Percentiles rank a stretch among this genome's conserved stretches.
Conservation (phyloP, 2,888 invertebrate species). For the Yponomeuta evonymella region DNA sequence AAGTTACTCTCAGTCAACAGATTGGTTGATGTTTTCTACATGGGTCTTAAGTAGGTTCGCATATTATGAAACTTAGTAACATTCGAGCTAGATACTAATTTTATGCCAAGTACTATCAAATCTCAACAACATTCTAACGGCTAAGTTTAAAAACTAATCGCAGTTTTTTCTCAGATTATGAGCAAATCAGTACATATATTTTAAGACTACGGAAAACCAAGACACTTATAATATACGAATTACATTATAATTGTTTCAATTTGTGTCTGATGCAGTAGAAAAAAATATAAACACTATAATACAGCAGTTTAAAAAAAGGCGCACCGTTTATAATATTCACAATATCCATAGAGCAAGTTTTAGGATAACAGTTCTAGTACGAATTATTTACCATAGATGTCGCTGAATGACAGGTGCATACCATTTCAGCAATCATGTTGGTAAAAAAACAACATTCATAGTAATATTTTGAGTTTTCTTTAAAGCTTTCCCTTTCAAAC, state of each 20-base stretch:
- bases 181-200: background rate
- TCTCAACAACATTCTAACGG: background rate
- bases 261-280: background rate
- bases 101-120: background rate
- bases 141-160: background rate
- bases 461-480: too few species aligned
- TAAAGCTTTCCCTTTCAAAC: too few species aligned
- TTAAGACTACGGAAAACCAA: background rate
- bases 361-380: too few species aligned
- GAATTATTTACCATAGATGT: too few species aligned
- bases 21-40: background rate
- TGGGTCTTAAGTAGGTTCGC: too few species aligned
- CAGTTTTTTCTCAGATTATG: background rate
- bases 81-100: background rate
- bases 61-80: background rate
- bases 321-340: conserved; percentile 8
- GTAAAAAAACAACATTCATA: too few species aligned
- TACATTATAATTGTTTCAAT: background rate
- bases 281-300: conserved; percentile 1
- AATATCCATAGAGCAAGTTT: background rate
- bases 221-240: background rate
- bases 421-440: too few species aligned
- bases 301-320: conserved; percentile 7
- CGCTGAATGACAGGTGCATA: too few species aligned
- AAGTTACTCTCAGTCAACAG: background rate